Percentiles rank a stretch among this genome's conserved stretches.
These are phyloP conservation scores for Phylloscopus trochiloides DNA, from an alignment of 2,113 vertebrate genomes.

Conservation along the genomic window DNA sequence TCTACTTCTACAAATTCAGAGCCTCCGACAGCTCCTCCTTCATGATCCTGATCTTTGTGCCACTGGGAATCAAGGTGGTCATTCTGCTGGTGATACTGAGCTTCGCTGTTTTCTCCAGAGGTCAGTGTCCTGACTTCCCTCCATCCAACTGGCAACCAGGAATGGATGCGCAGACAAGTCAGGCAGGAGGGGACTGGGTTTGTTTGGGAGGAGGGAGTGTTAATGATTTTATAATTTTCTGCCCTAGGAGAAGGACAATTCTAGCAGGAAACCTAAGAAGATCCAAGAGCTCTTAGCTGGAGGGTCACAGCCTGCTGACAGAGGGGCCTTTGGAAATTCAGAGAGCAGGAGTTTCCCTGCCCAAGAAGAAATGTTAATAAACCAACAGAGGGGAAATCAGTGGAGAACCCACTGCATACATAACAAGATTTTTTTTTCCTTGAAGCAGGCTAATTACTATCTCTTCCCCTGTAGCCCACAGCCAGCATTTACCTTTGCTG, in stretches of 20 bases:
- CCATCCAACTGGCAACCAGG: background rate
- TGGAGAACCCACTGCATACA: background rate
- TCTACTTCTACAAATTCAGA: constrained; percentile 75
- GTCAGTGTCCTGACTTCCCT: accelerated
- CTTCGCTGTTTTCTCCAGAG: background rate
- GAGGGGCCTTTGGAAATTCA: background rate
- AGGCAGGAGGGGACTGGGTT: background rate
- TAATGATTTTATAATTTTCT: background rate
- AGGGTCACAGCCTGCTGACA: background rate
- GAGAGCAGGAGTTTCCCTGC: background rate
- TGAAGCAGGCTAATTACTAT: background rate
- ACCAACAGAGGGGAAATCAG: background rate
- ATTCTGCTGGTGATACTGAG: constrained; percentile 61
- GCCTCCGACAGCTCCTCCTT: background rate
- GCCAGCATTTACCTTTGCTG: background rate
- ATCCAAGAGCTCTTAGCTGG: background rate
- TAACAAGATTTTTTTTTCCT: background rate
- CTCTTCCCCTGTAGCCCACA: background rate
- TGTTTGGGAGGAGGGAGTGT: accelerated
- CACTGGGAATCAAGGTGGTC: constrained; percentile 64
- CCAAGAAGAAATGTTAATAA: background rate
- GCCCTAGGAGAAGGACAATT: background rate
- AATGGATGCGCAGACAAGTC: accelerated
- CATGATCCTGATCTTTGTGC: constrained; percentile 27
- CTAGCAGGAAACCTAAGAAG: background rate